Conservation (phyloP, 2,113 vertebrate genomes). For the Epinephelus fuscoguttatus region DNA sequence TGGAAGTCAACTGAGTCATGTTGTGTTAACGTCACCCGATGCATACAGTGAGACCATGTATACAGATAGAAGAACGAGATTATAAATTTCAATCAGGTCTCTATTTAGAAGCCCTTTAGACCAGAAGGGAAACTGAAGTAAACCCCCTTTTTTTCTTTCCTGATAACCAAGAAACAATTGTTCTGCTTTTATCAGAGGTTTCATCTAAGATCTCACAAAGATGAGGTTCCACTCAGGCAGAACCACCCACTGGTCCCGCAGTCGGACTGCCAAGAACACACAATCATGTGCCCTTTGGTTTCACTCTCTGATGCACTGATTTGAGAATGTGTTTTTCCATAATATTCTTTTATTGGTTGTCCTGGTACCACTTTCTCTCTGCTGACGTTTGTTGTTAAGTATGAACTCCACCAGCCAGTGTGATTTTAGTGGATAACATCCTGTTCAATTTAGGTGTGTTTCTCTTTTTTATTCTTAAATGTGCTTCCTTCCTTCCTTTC, state of each 20-base stretch:
- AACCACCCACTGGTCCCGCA: background rate
- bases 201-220: background rate
- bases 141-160: background rate
- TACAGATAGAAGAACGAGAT: too few relatives aligned
- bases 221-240: too few relatives aligned
- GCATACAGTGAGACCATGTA: background rate
- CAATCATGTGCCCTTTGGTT: background rate
- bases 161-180: background rate
- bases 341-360: background rate
- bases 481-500: too few relatives aligned
- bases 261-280: too few relatives aligned
- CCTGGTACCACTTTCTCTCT: background rate
- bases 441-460: background rate
- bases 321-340: background rate
- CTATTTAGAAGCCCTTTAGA: too few relatives aligned
- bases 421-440: too few relatives aligned
- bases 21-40: background rate
- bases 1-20: background rate
- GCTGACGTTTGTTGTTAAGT: background rate
- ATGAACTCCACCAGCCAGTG: too few relatives aligned
- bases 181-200: background rate
- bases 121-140: background rate
- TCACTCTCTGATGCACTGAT: background rate
- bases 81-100: background rate
- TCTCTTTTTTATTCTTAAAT: background rate